A percentile compares a stretch with the other conserved stretches of the same genome.
phyloP scores from a whole-genome alignment of 2,888 invertebrate species.

The Prosapia bicincta region DNA sequence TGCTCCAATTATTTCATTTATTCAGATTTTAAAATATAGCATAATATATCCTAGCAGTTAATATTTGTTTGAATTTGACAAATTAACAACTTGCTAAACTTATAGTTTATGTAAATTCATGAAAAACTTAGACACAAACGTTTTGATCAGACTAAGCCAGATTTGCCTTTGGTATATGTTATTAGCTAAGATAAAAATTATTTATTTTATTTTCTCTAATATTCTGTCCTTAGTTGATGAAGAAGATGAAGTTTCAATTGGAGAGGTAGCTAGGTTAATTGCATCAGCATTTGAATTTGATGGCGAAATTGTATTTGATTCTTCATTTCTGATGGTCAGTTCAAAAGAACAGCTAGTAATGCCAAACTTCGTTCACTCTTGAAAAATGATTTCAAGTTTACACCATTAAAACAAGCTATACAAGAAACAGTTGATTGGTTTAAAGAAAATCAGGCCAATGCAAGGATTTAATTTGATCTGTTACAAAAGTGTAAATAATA shows the following conservation, averaged over 20 bases:
- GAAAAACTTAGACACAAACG: too few species aligned
- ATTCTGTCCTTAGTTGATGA: slow-evolving; percentile 74
- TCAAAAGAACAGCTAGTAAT: slow-evolving; percentile 97
- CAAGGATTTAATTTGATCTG: slow-evolving; percentile 58
- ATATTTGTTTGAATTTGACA: too few species aligned
- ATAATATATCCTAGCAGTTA: too few species aligned
- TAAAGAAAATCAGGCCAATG: slow-evolving; percentile 67
- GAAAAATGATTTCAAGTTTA: slow-evolving; percentile 81
- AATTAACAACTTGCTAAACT: too few species aligned
- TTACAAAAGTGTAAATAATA: too few species aligned
- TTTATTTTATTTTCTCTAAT: neutral
- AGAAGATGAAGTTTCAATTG: slow-evolving; percentile 85
- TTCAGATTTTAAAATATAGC: too few species aligned
- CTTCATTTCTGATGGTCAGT: slow-evolving; percentile 90
- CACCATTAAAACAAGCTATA: slow-evolving; percentile 81
- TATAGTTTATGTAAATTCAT: too few species aligned
- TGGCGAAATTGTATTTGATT: slow-evolving; percentile 68
- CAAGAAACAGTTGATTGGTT: slow-evolving; percentile 89
- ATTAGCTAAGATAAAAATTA: too few species aligned
- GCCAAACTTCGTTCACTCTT: slow-evolving; percentile 72
- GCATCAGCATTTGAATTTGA: slow-evolving; percentile 74
- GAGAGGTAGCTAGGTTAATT: slow-evolving; percentile 80
- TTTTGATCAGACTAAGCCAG: too few species aligned
- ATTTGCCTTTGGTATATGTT: too few species aligned
- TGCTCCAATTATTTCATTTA: too few species aligned